Percentiles rank a stretch among this genome's conserved stretches.
Conservation (phyloP, 2,888 invertebrate genomes). For the Dynastes hyllus region DNA sequence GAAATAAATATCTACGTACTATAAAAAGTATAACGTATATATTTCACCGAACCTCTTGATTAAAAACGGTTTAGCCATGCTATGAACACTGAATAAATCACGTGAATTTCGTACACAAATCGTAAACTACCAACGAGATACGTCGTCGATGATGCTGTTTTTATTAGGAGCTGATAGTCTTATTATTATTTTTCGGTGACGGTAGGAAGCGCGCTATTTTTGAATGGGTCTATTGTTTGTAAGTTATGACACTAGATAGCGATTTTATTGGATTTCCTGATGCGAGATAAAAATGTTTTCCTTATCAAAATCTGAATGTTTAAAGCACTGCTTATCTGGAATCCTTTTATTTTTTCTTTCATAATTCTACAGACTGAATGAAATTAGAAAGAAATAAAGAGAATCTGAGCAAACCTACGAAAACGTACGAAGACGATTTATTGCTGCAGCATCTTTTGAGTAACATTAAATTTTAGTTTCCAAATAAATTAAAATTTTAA, state of each 20-base stretch:
- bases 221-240: neutral
- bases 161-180: conserved; percentile 40
- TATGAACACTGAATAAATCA: conserved; percentile 16
- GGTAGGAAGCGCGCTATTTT: conserved; percentile 10
- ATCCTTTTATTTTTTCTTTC: too few relatives aligned
- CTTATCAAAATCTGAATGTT: neutral
- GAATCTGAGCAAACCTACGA: too few relatives aligned
- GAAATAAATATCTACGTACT: conserved; percentile 16
- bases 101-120: conserved; percentile 39
- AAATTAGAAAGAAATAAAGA: too few relatives aligned
- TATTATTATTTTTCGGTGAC: conserved; percentile 22
- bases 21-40: neutral
- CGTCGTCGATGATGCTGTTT: neutral
- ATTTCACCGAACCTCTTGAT: conserved; percentile 35
- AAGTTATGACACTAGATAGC: conserved; percentile 10
- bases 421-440: too few relatives aligned
- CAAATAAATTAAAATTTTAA: too few relatives aligned
- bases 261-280: conserved; percentile 11
- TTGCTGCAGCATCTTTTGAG: too few relatives aligned
- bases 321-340: too few relatives aligned
- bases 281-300: conserved; percentile 1
- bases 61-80: conserved; percentile 35
- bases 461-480: too few relatives aligned
- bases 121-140: conserved; percentile 27
- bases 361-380: too few relatives aligned